Evolutionary conservation across 1,140 invertebrate species (phyloP).

Genomic region (Drosophila persimilis): DNA sequence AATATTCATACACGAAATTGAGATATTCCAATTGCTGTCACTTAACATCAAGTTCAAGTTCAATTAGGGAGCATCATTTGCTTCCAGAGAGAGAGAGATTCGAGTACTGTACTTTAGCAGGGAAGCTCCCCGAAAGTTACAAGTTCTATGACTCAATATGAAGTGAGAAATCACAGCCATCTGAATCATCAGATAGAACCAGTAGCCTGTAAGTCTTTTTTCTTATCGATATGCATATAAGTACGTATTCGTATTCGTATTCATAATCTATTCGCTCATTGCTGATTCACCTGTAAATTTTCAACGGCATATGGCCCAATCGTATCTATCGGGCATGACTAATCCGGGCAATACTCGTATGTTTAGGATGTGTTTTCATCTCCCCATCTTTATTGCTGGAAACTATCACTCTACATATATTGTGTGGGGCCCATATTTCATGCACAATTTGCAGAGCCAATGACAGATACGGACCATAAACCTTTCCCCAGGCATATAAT

Average conservation of each 20-base stretch:
- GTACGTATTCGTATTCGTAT: too few relatives aligned
- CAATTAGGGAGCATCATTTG: slow-evolving; percentile 53
- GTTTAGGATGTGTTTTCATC: slow-evolving; percentile 13
- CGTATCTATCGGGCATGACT: slow-evolving; percentile 10
- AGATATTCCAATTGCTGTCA: slow-evolving; percentile 73
- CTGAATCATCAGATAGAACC: slow-evolving; percentile 8
- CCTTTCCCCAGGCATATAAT: slow-evolving; percentile 23
- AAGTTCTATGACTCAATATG: slow-evolving; percentile 16
- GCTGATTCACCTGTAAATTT: slow-evolving; percentile 28
- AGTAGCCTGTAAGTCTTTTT: slow-evolving; percentile 8
- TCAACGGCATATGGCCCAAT: not conserved
- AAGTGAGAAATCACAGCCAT: not conserved
- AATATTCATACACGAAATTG: slow-evolving; percentile 47
- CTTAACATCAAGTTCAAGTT: slow-evolving; percentile 70
- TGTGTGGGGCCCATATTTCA: not conserved
- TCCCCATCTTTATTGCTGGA: not conserved
- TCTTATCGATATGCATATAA: slow-evolving; percentile 9
- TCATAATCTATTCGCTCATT: too few relatives aligned
- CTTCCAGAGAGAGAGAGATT: slow-evolving; percentile 3
- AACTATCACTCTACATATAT: not conserved
- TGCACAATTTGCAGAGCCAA: slow-evolving; percentile 26
- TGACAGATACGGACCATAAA: slow-evolving; percentile 26
- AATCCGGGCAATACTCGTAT: slow-evolving; percentile 4
- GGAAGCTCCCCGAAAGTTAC: not conserved
- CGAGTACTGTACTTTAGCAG: too few relatives aligned